Conservation (phyloP, 2,888 invertebrate genomes). For the Phytoseiulus persimilis region DNA sequence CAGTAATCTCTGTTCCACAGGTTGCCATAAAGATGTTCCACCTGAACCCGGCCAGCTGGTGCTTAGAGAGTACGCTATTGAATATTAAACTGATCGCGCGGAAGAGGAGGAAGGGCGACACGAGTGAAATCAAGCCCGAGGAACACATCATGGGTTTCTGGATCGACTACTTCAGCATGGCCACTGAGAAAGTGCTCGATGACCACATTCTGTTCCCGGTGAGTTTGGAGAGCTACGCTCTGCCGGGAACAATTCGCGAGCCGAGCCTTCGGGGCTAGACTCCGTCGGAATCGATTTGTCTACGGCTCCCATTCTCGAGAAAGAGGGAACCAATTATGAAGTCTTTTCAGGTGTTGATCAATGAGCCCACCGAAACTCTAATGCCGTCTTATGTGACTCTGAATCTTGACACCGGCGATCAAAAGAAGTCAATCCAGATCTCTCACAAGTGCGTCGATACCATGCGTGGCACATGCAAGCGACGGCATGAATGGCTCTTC, state of each 20-base stretch:
- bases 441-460: conserved; percentile 73
- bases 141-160: conserved; percentile 82
- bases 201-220: conserved; percentile 82
- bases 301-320: neutral
- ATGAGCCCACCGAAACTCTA: conserved; percentile 82
- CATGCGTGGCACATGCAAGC: conserved; percentile 61
- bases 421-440: conserved; percentile 73
- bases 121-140: conserved; percentile 62
- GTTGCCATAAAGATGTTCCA: conserved; percentile 65
- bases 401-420: conserved; percentile 77
- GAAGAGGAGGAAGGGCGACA: conserved; percentile 73
- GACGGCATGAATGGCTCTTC: conserved; percentile 85
- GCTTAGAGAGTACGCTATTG: conserved; percentile 84
- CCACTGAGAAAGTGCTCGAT: conserved; percentile 67
- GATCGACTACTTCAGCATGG: conserved; percentile 97
- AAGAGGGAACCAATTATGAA: no score
- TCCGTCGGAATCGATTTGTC: neutral
- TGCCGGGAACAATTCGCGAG: no score
- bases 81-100: conserved; percentile 84
- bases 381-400: conserved; percentile 94
- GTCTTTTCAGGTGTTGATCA: conserved; percentile 57
- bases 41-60: conserved; percentile 55
- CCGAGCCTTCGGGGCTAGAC: neutral
- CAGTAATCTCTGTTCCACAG: conserved; percentile 13
- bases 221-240: conserved; percentile 51